Base-by-base conservation (phyloP, 64 coral and sea anemone species). In the Hydrozoanthus tunicans region DNA sequence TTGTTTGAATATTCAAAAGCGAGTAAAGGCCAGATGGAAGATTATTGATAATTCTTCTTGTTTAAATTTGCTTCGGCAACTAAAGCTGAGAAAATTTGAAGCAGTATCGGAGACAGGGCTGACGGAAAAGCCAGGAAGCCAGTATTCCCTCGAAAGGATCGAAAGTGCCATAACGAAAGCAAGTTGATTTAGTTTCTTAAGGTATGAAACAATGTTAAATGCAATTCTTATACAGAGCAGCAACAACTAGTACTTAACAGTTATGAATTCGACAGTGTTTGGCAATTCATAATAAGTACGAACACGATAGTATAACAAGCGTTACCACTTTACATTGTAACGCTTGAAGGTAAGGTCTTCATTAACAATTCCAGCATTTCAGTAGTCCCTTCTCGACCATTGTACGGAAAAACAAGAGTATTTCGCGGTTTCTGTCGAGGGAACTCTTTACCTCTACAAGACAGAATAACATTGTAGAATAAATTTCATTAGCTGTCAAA, bases 41-140 rank as follows among this genome's bases (percentile, higher is more conserved):
- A 24, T 75, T 72, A 56, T 88, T 88, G 84, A 88, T 70, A 74
- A 59, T 56, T 24, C 17, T 59, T 23, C n/a, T 14, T 80, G n/a
- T 73, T 59, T 73, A 24, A 88, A 27, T 88, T 73, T 74, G 17
- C 51, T 88, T 68, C 56, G 83, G n/a, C 68, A 58, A 73, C 68
- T 53, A 23, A 73, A 73, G 20, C 53, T n/a, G 7, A 57, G 53
- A 51, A 32, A 59, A 43, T 58, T 86, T 68, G 13, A 26, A 73
- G 72, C 2, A 79, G 77, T 10, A 13, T 59, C 7, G 24, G 32
- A 43, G 32, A 43, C 32, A 43, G 32, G 0, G 32, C 32, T 43
- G 32, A 43, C 32, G 32, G 32, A 43, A 43, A 43, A 43, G 32
- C 32, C 32, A 43, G 32, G 32, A 43, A 43, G 32, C 32, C 32